Percentiles rank a stretch among this genome's conserved stretches.
Evolutionary conservation across 1,140 invertebrate genomes (phyloP).

Genomic region (Rhizoglyphus robini): DNA sequence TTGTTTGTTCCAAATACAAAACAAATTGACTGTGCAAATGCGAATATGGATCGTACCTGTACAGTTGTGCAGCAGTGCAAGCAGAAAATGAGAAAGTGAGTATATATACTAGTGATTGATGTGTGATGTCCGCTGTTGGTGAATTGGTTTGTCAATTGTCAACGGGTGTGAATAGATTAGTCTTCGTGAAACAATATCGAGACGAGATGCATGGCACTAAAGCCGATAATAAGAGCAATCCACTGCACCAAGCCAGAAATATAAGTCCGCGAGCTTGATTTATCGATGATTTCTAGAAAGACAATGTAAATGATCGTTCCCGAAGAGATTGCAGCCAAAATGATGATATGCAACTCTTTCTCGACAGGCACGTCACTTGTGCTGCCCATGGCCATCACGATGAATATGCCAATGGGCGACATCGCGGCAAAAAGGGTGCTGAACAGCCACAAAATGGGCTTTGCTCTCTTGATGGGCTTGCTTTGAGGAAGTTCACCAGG

Average conservation of each 20-base stretch:
- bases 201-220: constrained; percentile 20
- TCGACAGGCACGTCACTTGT: not conserved
- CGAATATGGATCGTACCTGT: no score
- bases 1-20: no score
- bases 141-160: no score
- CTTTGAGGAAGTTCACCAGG: not conserved
- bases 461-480: constrained; percentile 7
- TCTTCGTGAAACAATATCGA: constrained; percentile 14
- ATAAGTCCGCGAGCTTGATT: constrained; percentile 28
- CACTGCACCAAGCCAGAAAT: constrained; percentile 20
- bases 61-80: no score
- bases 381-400: constrained; percentile 16
- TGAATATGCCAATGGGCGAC: constrained; percentile 26
- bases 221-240: constrained; percentile 22
- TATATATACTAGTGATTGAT: no score
- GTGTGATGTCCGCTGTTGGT: no score
- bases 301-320: constrained; percentile 84
- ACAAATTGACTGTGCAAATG: no score
- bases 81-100: no score
- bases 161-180: no score
- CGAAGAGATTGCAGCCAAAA: constrained; percentile 46
- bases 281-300: constrained; percentile 70
- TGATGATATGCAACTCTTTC: constrained; percentile 23
- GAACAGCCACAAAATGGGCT: constrained; percentile 12
- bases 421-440: constrained; percentile 24